phyloP scores from a whole-genome alignment of 1,140 invertebrate species.

The Anastrepha obliqua region DNA sequence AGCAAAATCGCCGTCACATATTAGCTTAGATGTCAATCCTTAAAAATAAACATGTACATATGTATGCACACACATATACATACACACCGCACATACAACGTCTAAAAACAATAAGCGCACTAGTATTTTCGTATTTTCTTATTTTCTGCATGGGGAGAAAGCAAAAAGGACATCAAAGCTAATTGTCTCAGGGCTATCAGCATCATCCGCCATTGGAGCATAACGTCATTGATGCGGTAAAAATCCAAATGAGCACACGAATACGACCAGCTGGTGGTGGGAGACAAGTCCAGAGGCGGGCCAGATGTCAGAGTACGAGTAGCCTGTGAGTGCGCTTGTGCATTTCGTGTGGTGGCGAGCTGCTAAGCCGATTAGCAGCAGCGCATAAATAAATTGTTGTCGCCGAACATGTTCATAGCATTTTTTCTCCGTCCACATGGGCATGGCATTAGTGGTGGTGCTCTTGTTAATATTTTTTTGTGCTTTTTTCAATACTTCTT shows the following conservation, averaged over 20 bases:
- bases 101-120: too few species aligned
- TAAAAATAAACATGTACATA: neutral
- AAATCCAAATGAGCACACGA: constrained; percentile 34
- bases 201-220: neutral
- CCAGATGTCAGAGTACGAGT: neutral
- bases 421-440: neutral
- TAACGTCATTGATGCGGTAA: constrained; percentile 1
- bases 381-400: constrained; percentile 45
- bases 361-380: constrained; percentile 42
- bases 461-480: neutral
- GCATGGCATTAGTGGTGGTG: neutral
- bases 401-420: constrained; percentile 10
- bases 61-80: neutral
- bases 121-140: too few species aligned
- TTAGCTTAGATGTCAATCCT: constrained; percentile 46
- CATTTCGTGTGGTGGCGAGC: neutral
- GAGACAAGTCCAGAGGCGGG: neutral
- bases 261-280: neutral
- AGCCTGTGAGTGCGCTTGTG: neutral
- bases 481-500: too few species aligned
- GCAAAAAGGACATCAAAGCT: neutral
- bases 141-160: too few species aligned
- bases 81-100: too few species aligned
- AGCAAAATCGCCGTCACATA: constrained; percentile 11
- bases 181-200: neutral